Base-by-base conservation (phyloP, 2,797 vertebrate species). In the Sebastes glaucus region DNA sequence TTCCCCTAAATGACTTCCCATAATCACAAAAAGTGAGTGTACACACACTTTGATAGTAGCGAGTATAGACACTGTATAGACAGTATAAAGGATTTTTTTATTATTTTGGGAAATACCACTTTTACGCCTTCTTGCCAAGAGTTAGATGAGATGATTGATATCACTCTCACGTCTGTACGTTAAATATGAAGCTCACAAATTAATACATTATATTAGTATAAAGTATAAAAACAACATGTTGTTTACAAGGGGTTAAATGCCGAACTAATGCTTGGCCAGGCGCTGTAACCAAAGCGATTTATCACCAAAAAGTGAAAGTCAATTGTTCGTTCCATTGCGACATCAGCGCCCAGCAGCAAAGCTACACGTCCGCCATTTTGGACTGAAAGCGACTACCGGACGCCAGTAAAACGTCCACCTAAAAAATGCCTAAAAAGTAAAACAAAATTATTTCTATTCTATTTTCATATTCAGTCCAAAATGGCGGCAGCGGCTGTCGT, bases 1-100 rank as follows among this genome's bases (percentile, higher is more conserved):
- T 8, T 8, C 74, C 78, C 61, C 70, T 38, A 64, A 69, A 86
- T 73, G 73, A 55, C 70, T 66, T 53, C 16, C 52, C 66, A 25
- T 64, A 4, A 67, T 27, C 33, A 32, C 38, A 1, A 1, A 52
- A n/a, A 27, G 5, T 9, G n/a, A 42, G 16, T 1, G 57, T 38
- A 28, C 13, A 61, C 35, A 8, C 64, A 71, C 53, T 55, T n/a
- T 22, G 20, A 71, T 46, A 1, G 6, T 14, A 38, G 35, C 0
- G 35, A 38, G 35, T 38, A 38, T 38, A 38, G 1, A 38, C 35
- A 46, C 42, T 18, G 42, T 46, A 46, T 18, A 46, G 35, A 38
- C 35, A 38, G 35, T 35, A 3, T 38, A 73, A 46, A 82, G 59
- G 6, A 46, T 52, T 2, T 22, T 35, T n/a, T 27, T 35, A 2